Evolutionary conservation across 2,113 vertebrate species (phyloP).

Genomic region (Podilymbus podiceps): DNA sequence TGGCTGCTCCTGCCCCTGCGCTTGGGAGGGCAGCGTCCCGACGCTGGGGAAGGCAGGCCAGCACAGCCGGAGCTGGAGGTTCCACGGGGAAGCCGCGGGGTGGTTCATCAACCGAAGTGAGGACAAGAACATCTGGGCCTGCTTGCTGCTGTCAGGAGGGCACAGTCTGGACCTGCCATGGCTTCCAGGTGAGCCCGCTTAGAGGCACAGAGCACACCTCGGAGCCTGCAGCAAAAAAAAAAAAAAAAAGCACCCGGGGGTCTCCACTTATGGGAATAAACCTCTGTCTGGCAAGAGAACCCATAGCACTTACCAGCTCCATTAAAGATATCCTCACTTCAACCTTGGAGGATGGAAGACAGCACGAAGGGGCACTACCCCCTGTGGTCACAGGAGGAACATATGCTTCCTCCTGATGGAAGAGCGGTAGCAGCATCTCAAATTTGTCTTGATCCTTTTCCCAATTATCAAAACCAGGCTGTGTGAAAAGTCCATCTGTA

Average conservation of each 20-base stretch:
- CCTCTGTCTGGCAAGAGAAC: not conserved
- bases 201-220: not conserved
- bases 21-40: not conserved
- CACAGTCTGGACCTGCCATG: not conserved
- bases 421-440: not conserved
- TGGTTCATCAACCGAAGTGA: not conserved
- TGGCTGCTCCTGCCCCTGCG: not conserved
- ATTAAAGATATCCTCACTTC: not conserved
- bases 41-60: accelerated
- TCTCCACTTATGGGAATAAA: not conserved
- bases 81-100: not conserved
- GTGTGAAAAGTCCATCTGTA: not conserved
- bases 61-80: not conserved
- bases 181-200: not conserved
- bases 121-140: not conserved
- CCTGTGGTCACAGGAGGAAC: not conserved
- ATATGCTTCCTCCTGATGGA: not conserved
- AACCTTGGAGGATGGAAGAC: not conserved
- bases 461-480: not conserved
- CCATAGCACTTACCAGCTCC: not conserved
- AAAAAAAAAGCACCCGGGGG: not conserved
- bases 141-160: not conserved
- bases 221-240: not conserved
- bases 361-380: not conserved
- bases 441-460: not conserved